phyloP scores from a whole-genome alignment of 2,888 invertebrate genomes.

The Pharmacophagus antenor region DNA sequence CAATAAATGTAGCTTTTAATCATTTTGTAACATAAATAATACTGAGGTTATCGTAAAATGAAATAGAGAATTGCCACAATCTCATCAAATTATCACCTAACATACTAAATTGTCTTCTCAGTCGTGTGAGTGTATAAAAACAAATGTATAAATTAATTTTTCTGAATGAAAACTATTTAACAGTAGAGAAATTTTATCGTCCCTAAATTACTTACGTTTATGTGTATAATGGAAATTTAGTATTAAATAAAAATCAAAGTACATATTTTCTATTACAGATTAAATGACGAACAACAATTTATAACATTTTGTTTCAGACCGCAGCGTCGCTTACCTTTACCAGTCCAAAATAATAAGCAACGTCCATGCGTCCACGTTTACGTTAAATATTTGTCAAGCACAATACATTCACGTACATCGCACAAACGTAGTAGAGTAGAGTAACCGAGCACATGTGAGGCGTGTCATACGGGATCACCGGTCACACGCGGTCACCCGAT shows the following conservation, averaged over 20 bases:
- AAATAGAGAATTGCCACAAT: not conserved
- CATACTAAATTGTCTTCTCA: no score
- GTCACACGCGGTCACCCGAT: conserved; percentile 54
- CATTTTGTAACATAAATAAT: not conserved
- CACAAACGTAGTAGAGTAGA: conserved; percentile 65
- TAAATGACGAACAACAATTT: not conserved
- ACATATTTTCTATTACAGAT: not conserved
- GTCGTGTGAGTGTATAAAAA: no score
- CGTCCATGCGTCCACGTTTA: conserved; percentile 45
- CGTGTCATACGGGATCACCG: conserved; percentile 45
- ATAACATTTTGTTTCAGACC: not conserved
- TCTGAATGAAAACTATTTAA: no score
- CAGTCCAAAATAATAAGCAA: conserved; percentile 36
- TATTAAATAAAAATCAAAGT: no score
- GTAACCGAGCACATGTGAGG: conserved; percentile 63
- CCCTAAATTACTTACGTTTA: no score
- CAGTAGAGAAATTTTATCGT: no score
- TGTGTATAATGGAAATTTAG: no score
- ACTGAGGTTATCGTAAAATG: not conserved
- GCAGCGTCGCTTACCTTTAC: conserved; percentile 15
- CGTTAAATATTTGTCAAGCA: conserved; percentile 57
- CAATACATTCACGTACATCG: conserved; percentile 61
- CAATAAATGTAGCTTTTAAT: not conserved
- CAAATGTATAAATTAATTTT: no score
- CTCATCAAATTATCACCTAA: no score